Conservation (phyloP, 2,113 vertebrate species). For the Rhinoptilus africanus region DNA sequence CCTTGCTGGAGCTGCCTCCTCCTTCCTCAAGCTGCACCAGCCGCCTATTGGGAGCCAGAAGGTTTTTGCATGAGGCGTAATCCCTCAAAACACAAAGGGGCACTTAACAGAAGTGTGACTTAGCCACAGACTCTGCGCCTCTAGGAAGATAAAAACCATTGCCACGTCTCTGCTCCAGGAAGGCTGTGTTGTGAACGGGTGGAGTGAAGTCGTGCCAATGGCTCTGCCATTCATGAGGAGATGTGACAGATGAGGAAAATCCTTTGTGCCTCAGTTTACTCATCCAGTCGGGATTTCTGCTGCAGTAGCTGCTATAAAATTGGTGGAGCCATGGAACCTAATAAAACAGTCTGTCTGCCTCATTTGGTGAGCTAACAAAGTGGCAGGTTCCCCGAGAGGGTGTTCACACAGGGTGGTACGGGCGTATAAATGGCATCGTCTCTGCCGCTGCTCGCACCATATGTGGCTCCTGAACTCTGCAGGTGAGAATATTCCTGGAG, state of each 20-base stretch:
- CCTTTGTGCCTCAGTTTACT: not conserved
- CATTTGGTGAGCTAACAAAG: not conserved
- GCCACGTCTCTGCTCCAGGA: not conserved
- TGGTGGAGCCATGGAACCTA: not conserved
- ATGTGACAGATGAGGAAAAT: not conserved
- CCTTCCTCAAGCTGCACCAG: not conserved
- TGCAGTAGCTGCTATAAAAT: not conserved
- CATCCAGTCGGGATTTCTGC: not conserved
- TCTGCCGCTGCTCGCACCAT: not conserved
- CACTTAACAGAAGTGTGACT: not conserved
- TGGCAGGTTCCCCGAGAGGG: not conserved
- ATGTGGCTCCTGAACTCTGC: not conserved
- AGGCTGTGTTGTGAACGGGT: rapidly evolving
- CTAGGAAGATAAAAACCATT: not conserved
- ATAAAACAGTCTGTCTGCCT: not conserved
- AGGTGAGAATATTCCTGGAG: slow-evolving; percentile 41
- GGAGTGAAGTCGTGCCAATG: not conserved
- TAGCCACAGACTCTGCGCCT: not conserved
- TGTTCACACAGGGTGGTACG: not conserved
- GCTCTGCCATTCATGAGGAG: not conserved
- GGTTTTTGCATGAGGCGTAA: not conserved
- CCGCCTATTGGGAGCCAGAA: not conserved
- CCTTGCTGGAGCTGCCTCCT: not conserved
- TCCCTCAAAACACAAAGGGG: not conserved
- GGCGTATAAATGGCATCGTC: not conserved